These are phyloP conservation scores for Drosophila recens DNA, from an alignment of 2,888 invertebrate species.

Conservation along the genomic window DNA sequence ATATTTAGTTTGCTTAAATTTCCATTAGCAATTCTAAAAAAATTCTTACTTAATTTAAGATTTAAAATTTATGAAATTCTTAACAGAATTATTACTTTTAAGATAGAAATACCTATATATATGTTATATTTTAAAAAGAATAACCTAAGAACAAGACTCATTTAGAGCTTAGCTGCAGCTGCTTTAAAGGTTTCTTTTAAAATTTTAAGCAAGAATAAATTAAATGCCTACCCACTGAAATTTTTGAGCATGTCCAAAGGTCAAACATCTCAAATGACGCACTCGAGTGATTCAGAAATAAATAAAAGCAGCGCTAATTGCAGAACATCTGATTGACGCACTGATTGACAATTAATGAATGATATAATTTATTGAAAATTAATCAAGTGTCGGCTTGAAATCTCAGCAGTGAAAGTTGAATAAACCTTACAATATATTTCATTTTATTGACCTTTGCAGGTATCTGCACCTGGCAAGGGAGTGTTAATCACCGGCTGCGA, in stretches of 20 bases:
- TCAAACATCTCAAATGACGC: constrained; percentile 37
- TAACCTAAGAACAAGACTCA: background rate
- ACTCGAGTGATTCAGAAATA: background rate
- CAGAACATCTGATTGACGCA: background rate
- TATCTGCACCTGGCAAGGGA: constrained; percentile 93
- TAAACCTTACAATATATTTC: constrained; percentile 20
- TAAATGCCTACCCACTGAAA: background rate
- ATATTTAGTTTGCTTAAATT: too few relatives aligned
- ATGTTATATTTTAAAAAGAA: background rate
- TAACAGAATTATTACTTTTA: too few relatives aligned
- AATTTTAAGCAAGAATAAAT: too few relatives aligned
- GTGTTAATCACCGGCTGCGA: constrained; percentile 94
- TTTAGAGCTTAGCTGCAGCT: too few relatives aligned
- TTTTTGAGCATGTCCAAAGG: constrained; percentile 38
- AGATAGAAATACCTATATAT: too few relatives aligned
- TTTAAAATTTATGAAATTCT: too few relatives aligned
- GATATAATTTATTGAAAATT: constrained; percentile 36
- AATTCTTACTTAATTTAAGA: too few relatives aligned
- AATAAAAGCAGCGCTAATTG: constrained; percentile 9
- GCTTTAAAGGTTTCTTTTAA: background rate
- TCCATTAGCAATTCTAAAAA: too few relatives aligned
- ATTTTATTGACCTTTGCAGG: constrained; percentile 86
- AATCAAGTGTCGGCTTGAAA: constrained; percentile 27
- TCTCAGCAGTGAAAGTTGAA: constrained; percentile 35
- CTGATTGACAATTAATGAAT: constrained; percentile 36